Conservation (phyloP, 2,113 vertebrate species). For the Caretta caretta region DNA sequence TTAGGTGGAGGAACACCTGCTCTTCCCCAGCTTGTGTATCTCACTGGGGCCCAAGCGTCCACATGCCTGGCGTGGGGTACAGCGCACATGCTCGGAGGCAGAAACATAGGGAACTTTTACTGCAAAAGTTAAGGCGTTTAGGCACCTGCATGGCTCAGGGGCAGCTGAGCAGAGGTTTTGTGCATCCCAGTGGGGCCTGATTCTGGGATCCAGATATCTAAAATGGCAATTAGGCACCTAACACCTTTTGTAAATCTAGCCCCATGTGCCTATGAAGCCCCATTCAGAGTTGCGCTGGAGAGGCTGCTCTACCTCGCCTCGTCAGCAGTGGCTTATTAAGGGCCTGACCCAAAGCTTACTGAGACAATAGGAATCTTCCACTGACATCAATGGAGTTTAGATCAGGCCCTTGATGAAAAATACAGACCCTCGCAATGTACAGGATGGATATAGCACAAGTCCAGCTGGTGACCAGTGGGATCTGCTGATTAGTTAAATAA, state of each 20-base stretch:
- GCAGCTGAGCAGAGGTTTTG: background rate
- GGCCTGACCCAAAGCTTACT: slow-evolving; percentile 3
- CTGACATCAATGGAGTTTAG: background rate
- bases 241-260: background rate
- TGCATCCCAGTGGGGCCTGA: background rate
- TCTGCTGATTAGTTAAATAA: background rate
- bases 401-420: background rate
- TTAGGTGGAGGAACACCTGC: background rate
- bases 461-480: background rate
- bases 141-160: background rate
- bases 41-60: background rate
- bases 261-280: background rate
- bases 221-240: background rate
- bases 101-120: background rate
- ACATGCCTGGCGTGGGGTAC: background rate
- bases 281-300: background rate
- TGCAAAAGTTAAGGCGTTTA: background rate
- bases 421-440: background rate
- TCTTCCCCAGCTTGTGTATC: background rate
- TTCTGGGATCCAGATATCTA: background rate
- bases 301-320: background rate
- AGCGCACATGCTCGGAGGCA: background rate
- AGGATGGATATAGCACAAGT: background rate
- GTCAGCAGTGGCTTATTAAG: accelerated
- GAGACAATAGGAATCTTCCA: background rate